A percentile compares a stretch with the other conserved stretches of the same genome.
Evolutionary conservation across 2,888 invertebrate genomes (phyloP).

Genomic region (Penaeus monodon): DNA sequence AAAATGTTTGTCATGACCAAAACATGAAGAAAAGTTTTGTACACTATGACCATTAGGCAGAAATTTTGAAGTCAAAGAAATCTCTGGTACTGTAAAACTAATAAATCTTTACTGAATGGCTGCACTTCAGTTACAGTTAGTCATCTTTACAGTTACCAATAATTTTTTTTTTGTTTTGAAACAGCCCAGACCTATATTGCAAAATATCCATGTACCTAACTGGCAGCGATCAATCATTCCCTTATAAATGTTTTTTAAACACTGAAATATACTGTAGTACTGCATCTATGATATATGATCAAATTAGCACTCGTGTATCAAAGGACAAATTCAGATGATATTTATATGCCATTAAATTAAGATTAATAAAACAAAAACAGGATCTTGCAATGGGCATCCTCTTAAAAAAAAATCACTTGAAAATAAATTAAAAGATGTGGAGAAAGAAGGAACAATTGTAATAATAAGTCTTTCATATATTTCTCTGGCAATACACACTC

Average conservation of each 20-base stretch:
- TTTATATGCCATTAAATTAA: background rate
- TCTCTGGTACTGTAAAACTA: slow-evolving; percentile 6
- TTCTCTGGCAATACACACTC: slow-evolving; percentile 27
- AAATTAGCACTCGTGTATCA: background rate
- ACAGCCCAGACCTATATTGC: no score
- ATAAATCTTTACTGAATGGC: background rate
- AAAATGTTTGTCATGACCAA: no score
- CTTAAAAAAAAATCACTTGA: background rate
- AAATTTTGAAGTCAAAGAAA: slow-evolving; percentile 20
- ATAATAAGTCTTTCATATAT: slow-evolving; percentile 17
- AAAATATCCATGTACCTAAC: slow-evolving; percentile 1
- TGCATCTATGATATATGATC: background rate
- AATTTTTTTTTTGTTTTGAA: no score
- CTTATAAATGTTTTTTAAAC: no score
- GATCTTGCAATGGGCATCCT: background rate
- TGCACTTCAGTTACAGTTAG: background rate
- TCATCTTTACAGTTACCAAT: background rate
- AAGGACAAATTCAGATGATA: background rate
- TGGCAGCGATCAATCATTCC: no score
- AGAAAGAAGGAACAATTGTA: slow-evolving; percentile 6
- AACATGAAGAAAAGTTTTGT: slow-evolving; percentile 15
- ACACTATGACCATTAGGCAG: slow-evolving; percentile 27
- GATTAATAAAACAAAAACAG: slow-evolving; percentile 1
- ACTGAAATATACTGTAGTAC: no score
- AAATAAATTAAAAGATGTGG: slow-evolving; percentile 5